A percentile compares a stretch with the other conserved stretches of the same genome.
Evolutionary conservation across 2,113 vertebrate species (phyloP).

Genomic region (Notarius lentiginosus): DNA sequence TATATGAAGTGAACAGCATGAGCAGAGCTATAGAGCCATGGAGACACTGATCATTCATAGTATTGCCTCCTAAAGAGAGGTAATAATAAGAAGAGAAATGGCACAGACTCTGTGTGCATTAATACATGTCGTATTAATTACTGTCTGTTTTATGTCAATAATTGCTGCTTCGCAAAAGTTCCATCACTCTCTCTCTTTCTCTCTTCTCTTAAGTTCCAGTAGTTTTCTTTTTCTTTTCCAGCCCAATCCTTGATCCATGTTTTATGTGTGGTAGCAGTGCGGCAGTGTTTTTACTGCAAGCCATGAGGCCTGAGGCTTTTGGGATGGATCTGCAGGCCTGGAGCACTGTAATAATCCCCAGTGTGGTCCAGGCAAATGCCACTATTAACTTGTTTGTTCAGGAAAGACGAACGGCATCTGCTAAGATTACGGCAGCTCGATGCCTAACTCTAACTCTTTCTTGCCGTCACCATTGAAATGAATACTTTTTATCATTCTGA

Average conservation of each 20-base stretch:
- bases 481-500: neutral
- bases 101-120: neutral
- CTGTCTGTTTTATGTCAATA: constrained; percentile 10
- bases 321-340: constrained; percentile 5
- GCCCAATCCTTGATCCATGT: constrained; percentile 34
- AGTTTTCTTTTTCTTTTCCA: neutral
- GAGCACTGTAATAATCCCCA: constrained; percentile 27
- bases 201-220: neutral
- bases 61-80: constrained; percentile 43
- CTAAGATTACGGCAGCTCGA: constrained; percentile 46
- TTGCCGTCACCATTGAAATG: neutral
- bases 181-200: neutral
- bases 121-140: constrained; percentile 42
- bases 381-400: constrained; percentile 63
- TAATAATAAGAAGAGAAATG: constrained; percentile 49
- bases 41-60: constrained; percentile 46
- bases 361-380: constrained; percentile 49
- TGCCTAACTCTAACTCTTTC: neutral
- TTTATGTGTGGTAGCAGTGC: neutral
- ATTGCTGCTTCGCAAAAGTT: constrained; percentile 19
- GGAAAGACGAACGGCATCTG: constrained; percentile 59
- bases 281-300: constrained; percentile 15
- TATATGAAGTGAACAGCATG: constrained; percentile 47
- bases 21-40: constrained; percentile 37
- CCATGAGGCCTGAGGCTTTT: constrained; percentile 24